Evolutionary conservation across 2,797 vertebrate species (phyloP), one percentile per base, ranked within the genome.

Genomic region (Clarias pachynema): DNA sequence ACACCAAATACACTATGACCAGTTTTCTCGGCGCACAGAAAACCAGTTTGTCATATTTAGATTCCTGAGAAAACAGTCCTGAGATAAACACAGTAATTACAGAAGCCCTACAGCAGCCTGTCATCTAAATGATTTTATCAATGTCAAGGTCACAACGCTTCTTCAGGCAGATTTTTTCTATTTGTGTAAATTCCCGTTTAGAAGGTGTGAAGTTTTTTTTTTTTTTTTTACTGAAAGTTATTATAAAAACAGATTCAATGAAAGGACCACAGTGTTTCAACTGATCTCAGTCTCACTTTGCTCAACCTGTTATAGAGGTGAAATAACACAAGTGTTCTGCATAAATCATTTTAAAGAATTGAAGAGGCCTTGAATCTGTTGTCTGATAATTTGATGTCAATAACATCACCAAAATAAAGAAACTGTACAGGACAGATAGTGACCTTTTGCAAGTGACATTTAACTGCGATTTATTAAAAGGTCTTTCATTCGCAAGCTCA

Each of bases 381-480:
- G 7, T 65, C 37, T 29, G 60, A 37, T 62, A 10, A 60, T 37
- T 59, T 78, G 6, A 40, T 62, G 60, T 44, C 20, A 29, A 65
- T 29, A 26, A 65, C 15, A n/a, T 65, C 7, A 79, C 3, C 12
- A 65, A 79, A 79, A n/a, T n/a, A 79, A 63, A 63, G 34, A 63
- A 62, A 26, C 22, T n/a, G 24, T 40, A 18, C 3, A 40, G 34
- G 59, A 26, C 12, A 44, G 78, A 22, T 53, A 2, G n/a, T 72
- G 81, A 82, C 68, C 81, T 82, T 82, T 60, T 37, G 81, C 68
- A 40, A 18, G 53, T 82, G 66, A 82, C 68, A 68, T 82, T 82
- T 72, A 69, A 26, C 53, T 72, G 53, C 60, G 16, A 82, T 72
- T 57, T 40, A 26, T 56, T 40, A 26, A 82, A 82, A 70, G 31